phyloP scores from a whole-genome alignment of 2,113 vertebrate species.

The Leuciscus idus region DNA sequence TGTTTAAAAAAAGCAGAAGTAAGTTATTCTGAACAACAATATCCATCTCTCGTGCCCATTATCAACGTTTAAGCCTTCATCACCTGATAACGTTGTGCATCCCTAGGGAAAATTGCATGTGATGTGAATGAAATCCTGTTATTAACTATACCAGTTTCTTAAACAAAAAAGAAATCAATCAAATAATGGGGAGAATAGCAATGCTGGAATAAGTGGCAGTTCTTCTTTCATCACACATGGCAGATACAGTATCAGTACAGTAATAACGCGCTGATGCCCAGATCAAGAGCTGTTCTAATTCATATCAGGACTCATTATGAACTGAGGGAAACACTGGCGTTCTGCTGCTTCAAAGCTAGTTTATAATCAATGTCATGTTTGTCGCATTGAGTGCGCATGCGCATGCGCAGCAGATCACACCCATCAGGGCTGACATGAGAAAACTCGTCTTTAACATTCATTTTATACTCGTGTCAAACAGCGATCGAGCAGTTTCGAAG shows the following conservation, averaged over 20 bases:
- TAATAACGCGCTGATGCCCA: neutral
- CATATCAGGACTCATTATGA: neutral
- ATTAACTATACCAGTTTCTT: too few species aligned
- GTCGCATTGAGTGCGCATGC: conserved; percentile 26
- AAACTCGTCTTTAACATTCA: neutral
- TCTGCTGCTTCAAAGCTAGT: conserved; percentile 1
- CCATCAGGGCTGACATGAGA: conserved; percentile 22
- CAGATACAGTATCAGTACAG: neutral
- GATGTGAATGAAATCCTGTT: too few species aligned
- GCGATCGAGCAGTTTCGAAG: too few species aligned
- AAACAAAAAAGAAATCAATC: too few species aligned
- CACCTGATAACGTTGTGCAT: too few species aligned
- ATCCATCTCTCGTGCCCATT: too few species aligned
- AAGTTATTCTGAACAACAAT: too few species aligned
- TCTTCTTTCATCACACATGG: neutral
- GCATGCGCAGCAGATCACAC: conserved; percentile 52
- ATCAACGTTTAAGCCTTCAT: too few species aligned
- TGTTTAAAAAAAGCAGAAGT: too few species aligned
- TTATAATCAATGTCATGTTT: conserved; percentile 28
- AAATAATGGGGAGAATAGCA: too few species aligned
- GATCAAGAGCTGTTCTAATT: neutral
- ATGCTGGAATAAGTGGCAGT: too few species aligned
- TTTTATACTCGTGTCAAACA: neutral
- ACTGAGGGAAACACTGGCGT: neutral
- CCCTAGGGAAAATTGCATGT: too few species aligned